Percentiles rank a stretch among this genome's conserved stretches.
Conservation (phyloP, 2,888 invertebrate genomes). For the Hyposoter dolosus region DNA sequence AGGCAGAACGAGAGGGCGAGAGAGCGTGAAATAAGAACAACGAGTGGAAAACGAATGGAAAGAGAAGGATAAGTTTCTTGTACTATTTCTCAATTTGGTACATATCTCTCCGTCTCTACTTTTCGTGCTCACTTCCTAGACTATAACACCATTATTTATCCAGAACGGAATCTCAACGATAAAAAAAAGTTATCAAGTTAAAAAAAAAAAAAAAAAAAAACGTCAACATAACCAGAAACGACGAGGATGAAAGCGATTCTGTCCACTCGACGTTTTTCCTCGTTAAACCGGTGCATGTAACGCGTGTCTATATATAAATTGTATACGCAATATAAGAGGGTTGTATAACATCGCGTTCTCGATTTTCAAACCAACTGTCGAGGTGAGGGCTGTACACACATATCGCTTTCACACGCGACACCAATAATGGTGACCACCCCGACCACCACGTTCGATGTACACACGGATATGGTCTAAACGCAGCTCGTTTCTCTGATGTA, state of each 20-base stretch:
- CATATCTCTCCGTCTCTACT: background rate
- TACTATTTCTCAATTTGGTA: slow-evolving; percentile 44
- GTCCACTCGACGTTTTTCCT: slow-evolving; percentile 53
- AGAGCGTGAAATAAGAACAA: background rate
- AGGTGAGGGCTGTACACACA: slow-evolving; percentile 25
- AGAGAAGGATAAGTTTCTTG: slow-evolving; percentile 8
- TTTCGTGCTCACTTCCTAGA: background rate
- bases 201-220: background rate
- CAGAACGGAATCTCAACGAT: slow-evolving; percentile 5
- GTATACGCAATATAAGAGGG: slow-evolving; percentile 22
- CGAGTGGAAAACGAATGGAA: background rate
- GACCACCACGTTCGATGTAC: slow-evolving; percentile 19
- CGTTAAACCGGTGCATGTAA: background rate
- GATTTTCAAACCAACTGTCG: slow-evolving; percentile 59
- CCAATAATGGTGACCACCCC: slow-evolving; percentile 40
- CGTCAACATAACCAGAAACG: slow-evolving; percentile 3
- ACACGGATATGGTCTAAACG: slow-evolving; percentile 47
- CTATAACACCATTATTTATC: slow-evolving; percentile 43
- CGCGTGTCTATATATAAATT: background rate
- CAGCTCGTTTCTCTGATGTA: slow-evolving; percentile 45
- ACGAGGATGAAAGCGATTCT: slow-evolving; percentile 53
- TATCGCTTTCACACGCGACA: slow-evolving; percentile 65
- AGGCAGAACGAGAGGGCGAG: background rate
- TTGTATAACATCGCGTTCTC: slow-evolving; percentile 63
- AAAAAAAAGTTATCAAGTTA: slow-evolving; percentile 12